phyloP scores from a whole-genome alignment of 2,888 invertebrate genomes.

The Glyphotaelius pellucidus region DNA sequence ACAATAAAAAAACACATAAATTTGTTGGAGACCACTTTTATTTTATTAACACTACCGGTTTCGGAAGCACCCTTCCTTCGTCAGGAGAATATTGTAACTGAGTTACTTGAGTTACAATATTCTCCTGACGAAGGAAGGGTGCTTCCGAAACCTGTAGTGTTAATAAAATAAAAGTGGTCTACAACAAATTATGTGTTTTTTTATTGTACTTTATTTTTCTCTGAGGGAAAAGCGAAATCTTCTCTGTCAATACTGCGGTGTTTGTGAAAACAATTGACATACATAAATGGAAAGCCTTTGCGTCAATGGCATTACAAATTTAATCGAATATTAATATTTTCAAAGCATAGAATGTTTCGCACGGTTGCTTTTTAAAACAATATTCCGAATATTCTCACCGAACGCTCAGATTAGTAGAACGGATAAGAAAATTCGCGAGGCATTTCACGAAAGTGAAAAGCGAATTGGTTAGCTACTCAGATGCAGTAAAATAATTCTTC shows the following conservation, averaged over 20 bases:
- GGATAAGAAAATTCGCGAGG: not conserved
- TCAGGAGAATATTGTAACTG: no score
- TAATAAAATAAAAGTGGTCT: no score
- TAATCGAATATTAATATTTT: not conserved
- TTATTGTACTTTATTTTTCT: not conserved
- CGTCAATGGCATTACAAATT: not conserved
- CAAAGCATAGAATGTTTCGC: slow-evolving; percentile 17
- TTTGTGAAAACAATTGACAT: slow-evolving; percentile 25
- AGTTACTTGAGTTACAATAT: no score
- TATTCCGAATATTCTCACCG: not conserved
- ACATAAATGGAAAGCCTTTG: slow-evolving; percentile 29
- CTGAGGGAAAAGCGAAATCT: not conserved
- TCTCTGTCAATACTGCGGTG: not conserved
- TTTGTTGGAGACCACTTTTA: no score
- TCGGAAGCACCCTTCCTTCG: no score
- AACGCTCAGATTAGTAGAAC: not conserved
- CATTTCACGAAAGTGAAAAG: not conserved
- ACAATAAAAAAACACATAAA: no score
- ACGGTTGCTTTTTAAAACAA: not conserved
- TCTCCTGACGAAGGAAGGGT: no score
- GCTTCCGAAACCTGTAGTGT: no score
- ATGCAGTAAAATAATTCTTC: not conserved
- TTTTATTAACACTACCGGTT: no score
- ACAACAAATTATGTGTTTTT: no score
- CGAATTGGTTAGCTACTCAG: not conserved